Evolutionary conservation across 2,113 vertebrate species (phyloP), one percentile per base, ranked within the genome.

Genomic region (Xiphias gladius): DNA sequence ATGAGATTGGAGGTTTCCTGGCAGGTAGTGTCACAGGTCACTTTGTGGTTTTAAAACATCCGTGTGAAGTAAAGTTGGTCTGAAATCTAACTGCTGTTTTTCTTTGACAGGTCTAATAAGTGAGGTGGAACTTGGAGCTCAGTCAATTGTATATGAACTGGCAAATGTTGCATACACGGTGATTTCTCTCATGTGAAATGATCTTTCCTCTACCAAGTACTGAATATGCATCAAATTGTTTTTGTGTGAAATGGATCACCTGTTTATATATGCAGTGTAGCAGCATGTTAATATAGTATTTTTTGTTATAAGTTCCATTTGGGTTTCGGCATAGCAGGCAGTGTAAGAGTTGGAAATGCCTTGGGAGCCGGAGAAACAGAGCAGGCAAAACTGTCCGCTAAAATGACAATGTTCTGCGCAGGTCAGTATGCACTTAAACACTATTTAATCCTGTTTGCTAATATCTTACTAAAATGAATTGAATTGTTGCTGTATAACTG

Each of bases 41-140:
- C 24, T 7, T 14, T 64, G 1, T 41, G 0, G 1, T 24, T 67
- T 46, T 2, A 28, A 58, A 48, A 2, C 1, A 5, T 67, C 28
- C 50, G 3, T 55, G 17, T 61, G 41, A 19, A 16, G 16, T 58
- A 1, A 59, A 20, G 4, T 10, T 52, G 7, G 4, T 82, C 22
- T 61, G 3, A 61, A 65, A 24, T 28, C 30, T 30, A 39, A 64
- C 46, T 35, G 6, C 28, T 80, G 1, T 62, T 46, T 73, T 26
- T 78, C 11, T 28, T 22, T 39, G 1, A 2, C 88, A 99, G 98
- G 98, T 68, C 84, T 97, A 41, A 94, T 99, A 5, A 96, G 95
- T 73, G 95, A 97, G 68, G 96, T 96, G 76, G 96, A 99, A 84
- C 94, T 99, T 67, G 97, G 96, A 2, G 95, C 97, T 3, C 98